A percentile compares a stretch with the other conserved stretches of the same genome.
Conservation (phyloP, 2,888 invertebrate species). For the Agrochola lota region DNA sequence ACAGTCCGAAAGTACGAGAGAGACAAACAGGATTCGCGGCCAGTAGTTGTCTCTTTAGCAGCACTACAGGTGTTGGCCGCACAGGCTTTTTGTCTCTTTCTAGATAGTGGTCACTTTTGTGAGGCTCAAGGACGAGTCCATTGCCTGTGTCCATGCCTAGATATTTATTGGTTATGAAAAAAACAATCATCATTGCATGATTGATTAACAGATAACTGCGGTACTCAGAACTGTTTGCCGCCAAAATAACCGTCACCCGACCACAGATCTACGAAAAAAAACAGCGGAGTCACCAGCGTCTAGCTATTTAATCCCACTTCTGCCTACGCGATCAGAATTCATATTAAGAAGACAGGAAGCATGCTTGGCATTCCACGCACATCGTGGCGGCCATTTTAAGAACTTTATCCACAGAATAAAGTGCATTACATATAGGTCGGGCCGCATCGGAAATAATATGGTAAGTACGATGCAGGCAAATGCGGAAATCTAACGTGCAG, state of each 20-base stretch:
- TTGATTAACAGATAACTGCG: background rate
- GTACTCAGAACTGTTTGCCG: background rate
- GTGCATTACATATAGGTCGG: constrained; percentile 63
- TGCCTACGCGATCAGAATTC: constrained; percentile 75
- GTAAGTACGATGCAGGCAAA: constrained; percentile 48
- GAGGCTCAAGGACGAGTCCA: too few relatives aligned
- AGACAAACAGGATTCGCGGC: too few relatives aligned
- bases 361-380: constrained; percentile 75
- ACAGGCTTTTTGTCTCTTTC: too few relatives aligned
- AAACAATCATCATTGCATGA: background rate
- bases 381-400: constrained; percentile 77
- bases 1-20: too few relatives aligned
- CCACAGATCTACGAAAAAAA: constrained; percentile 38
- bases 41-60: too few relatives aligned
- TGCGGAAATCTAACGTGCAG: constrained; percentile 57
- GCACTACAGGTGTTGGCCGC: too few relatives aligned
- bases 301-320: constrained; percentile 72
- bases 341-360: constrained; percentile 80
- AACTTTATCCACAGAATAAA: constrained; percentile 71
- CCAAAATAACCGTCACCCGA: constrained; percentile 37
- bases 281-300: constrained; percentile 31
- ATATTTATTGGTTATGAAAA: too few relatives aligned
- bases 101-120: too few relatives aligned
- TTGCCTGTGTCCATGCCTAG: too few relatives aligned
- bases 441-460: constrained; percentile 51